These are phyloP conservation scores for Chinchilla lanigera DNA, from an alignment of 2,113 vertebrate genomes.

Conservation along the genomic window DNA sequence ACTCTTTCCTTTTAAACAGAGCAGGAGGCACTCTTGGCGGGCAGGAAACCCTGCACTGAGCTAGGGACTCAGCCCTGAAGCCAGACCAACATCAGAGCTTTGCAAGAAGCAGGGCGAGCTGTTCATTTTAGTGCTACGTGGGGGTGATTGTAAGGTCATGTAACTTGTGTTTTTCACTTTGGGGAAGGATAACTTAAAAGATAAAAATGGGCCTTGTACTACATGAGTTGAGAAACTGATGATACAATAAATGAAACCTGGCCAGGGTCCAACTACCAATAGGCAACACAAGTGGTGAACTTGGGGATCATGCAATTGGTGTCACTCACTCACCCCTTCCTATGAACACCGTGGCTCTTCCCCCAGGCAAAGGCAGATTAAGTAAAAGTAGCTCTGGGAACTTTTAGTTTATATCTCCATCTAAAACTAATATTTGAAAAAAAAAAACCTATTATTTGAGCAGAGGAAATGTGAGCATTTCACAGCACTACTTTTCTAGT, in stretches of 20 bases:
- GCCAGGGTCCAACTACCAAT: background rate
- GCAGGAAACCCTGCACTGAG: background rate
- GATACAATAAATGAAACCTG: conserved; percentile 26
- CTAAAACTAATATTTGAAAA: background rate
- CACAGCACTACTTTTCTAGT: background rate
- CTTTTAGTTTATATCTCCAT: background rate
- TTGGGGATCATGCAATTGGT: background rate
- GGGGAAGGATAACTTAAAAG: conserved; percentile 54
- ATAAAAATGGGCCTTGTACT: background rate
- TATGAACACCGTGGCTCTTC: too few species aligned
- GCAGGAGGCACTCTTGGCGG: background rate
- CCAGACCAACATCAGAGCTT: background rate
- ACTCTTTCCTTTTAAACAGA: background rate
- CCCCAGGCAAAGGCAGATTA: background rate
- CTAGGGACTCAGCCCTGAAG: accelerated
- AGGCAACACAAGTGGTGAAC: background rate
- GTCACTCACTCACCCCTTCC: background rate
- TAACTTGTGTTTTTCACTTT: background rate
- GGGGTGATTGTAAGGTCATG: background rate
- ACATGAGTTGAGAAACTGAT: background rate
- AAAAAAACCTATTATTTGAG: background rate
- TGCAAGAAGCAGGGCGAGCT: background rate
- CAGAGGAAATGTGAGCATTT: background rate
- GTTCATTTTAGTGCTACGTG: background rate
- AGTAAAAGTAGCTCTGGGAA: background rate